These are phyloP conservation scores for Saccopteryx bilineata DNA, from an alignment of 2,113 vertebrate genomes.

Conservation along the genomic window DNA sequence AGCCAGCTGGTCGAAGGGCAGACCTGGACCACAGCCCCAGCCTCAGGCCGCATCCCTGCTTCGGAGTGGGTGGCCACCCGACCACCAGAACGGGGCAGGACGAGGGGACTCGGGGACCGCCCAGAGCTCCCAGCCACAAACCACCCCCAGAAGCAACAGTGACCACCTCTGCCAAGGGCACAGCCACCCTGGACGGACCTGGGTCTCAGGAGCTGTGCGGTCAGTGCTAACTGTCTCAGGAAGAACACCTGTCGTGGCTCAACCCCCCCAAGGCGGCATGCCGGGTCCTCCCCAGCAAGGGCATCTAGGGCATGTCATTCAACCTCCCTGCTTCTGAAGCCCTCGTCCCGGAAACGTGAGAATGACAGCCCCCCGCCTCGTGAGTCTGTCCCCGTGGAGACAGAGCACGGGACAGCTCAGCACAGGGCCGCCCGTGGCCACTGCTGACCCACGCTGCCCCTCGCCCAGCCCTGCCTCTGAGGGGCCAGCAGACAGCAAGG, in stretches of 20 bases:
- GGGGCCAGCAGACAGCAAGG: fast-evolving
- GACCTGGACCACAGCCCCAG: fast-evolving
- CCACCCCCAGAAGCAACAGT: background rate
- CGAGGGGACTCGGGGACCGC: background rate
- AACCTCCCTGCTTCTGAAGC: background rate
- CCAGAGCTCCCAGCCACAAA: background rate
- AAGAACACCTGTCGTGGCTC: fast-evolving
- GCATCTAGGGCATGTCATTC: fast-evolving
- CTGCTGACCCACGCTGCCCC: background rate
- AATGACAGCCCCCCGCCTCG: fast-evolving
- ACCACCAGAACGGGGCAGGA: fast-evolving
- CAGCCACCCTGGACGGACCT: fast-evolving
- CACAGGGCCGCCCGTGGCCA: background rate
- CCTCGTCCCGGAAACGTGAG: fast-evolving
- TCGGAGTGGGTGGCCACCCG: fast-evolving
- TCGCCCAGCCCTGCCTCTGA: background rate
- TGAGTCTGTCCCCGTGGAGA: fast-evolving
- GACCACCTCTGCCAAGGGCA: too few relatives aligned
- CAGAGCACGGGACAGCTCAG: fast-evolving
- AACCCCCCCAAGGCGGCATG: fast-evolving
- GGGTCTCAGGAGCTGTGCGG: fast-evolving
- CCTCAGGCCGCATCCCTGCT: background rate
- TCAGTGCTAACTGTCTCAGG: fast-evolving
- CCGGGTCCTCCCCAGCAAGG: background rate
- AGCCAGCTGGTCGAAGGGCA: background rate